phyloP scores from a whole-genome alignment of 2,797 vertebrate species.

The Sebastes variabilis region DNA sequence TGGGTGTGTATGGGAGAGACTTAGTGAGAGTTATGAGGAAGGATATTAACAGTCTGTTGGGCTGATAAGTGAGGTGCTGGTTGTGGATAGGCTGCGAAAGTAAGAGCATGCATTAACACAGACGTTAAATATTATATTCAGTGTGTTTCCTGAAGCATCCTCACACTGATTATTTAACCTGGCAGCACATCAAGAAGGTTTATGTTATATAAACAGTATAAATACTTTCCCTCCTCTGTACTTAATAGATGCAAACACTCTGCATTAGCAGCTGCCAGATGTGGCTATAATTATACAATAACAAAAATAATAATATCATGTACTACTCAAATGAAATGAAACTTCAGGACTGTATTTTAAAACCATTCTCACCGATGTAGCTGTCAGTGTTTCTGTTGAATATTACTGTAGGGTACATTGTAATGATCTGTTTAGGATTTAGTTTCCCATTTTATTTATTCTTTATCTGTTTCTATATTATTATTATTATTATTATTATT shows the following conservation, averaged over 20 bases:
- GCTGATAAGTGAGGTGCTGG: slow-evolving; percentile 54
- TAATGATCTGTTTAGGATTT: background rate
- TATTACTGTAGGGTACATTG: background rate
- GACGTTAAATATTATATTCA: slow-evolving; percentile 24
- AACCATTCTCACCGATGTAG: background rate
- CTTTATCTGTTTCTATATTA: no score
- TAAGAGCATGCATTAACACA: slow-evolving; percentile 8
- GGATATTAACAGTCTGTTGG: background rate
- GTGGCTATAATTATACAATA: background rate
- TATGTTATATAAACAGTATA: slow-evolving; percentile 43
- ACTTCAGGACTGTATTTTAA: background rate
- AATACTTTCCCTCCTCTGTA: slow-evolving; percentile 9
- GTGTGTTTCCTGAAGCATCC: slow-evolving; percentile 22
- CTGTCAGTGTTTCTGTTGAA: background rate
- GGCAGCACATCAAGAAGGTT: slow-evolving; percentile 36
- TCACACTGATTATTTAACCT: slow-evolving; percentile 32
- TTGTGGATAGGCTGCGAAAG: slow-evolving; percentile 42
- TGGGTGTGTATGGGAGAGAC: background rate
- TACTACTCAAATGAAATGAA: background rate
- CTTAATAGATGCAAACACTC: slow-evolving; percentile 27
- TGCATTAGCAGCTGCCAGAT: slow-evolving; percentile 8
- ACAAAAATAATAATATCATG: background rate
- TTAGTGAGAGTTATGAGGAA: background rate
- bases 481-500: no score
- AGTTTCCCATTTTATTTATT: background rate